These are phyloP conservation scores for Amphimallon solstitiale DNA, from an alignment of 2,888 invertebrate genomes.

Conservation along the genomic window DNA sequence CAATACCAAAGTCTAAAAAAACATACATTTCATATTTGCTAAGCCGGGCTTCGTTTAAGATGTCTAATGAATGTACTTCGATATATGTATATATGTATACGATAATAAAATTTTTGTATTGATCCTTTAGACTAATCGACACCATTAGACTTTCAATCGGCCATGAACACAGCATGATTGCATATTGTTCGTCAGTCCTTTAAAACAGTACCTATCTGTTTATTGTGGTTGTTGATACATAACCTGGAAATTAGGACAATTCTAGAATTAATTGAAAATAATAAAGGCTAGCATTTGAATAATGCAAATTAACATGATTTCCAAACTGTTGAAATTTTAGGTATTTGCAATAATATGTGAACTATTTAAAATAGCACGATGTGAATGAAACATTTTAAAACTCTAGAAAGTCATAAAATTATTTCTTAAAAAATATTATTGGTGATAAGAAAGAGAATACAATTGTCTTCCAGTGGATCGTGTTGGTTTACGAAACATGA, in stretches of 20 bases:
- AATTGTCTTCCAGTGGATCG: too few species aligned
- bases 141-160: not conserved
- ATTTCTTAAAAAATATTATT: too few species aligned
- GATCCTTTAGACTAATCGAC: too few species aligned
- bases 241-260: slow-evolving; percentile 14
- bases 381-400: too few species aligned
- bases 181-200: not conserved
- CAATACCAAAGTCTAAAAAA: slow-evolving; percentile 7
- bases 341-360: too few species aligned
- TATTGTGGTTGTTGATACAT: slow-evolving; percentile 17
- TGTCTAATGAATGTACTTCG: not conserved
- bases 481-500: too few species aligned
- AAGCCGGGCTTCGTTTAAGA: not conserved
- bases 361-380: too few species aligned
- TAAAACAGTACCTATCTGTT: not conserved
- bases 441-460: too few species aligned
- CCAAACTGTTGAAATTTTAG: not conserved
- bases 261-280: slow-evolving; percentile 6
- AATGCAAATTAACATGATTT: not conserved
- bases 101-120: too few species aligned
- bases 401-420: too few species aligned
- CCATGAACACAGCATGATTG: not conserved
- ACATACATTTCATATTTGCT: not conserved
- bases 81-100: not conserved
- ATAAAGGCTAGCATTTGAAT: too few species aligned